Percentiles rank a stretch among this genome's conserved stretches.
Evolutionary conservation across 2,113 vertebrate species (phyloP).

Genomic region (Pongo pygmaeus): DNA sequence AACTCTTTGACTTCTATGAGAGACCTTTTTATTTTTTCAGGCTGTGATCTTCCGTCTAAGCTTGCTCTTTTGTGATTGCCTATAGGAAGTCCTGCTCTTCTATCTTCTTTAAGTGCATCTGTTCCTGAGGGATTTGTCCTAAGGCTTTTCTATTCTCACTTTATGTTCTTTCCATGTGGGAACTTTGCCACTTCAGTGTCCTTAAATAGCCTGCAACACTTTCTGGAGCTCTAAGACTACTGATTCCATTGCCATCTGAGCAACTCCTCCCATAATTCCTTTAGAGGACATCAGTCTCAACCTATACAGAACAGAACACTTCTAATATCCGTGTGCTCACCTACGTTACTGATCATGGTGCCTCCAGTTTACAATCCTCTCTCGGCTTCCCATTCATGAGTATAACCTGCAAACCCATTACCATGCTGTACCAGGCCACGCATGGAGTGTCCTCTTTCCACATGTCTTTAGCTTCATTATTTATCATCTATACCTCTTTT

Average conservation of each 20-base stretch:
- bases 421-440: accelerated
- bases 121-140: background rate
- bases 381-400: background rate
- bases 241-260: background rate
- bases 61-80: background rate
- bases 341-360: background rate
- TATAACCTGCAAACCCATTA: background rate
- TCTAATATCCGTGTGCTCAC: accelerated
- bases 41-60: background rate
- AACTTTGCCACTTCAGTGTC: background rate
- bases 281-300: background rate
- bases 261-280: background rate
- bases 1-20: background rate
- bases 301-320: accelerated
- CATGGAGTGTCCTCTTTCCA: background rate
- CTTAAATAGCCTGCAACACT: background rate
- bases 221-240: background rate
- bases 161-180: background rate
- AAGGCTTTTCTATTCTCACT: background rate
- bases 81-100: background rate
- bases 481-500: background rate
- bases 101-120: background rate
- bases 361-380: background rate
- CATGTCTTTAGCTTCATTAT: background rate
- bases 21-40: background rate